phyloP scores from a whole-genome alignment of 2,888 invertebrate species.

The Trypoxylon attenuatum region DNA sequence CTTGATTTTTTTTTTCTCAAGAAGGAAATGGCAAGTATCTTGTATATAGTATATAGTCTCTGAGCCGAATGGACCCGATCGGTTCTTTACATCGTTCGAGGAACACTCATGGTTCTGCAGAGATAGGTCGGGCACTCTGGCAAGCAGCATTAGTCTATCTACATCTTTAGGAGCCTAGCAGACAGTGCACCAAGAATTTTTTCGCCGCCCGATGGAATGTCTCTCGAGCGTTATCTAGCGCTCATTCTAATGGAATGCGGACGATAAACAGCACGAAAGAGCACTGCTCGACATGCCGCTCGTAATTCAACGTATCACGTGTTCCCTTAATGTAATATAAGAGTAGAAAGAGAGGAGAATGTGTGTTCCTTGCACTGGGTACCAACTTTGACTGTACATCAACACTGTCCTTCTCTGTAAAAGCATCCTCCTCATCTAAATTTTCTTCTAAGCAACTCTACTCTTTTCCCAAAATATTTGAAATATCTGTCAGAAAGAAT shows the following conservation, averaged over 20 bases:
- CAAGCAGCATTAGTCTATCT: too few relatives aligned
- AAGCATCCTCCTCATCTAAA: neutral
- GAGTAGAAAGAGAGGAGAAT: constrained; percentile 19
- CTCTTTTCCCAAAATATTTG: neutral
- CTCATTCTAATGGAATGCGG: constrained; percentile 47
- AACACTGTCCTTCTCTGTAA: constrained; percentile 5
- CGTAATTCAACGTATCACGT: constrained; percentile 32
- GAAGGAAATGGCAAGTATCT: too few relatives aligned
- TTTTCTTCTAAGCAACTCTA: neutral
- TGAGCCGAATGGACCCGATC: too few relatives aligned
- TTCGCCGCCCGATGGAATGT: constrained; percentile 34
- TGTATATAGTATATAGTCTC: too few relatives aligned
- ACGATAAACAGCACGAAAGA: constrained; percentile 44
- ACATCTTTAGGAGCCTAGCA: too few relatives aligned
- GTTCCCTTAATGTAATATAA: constrained; percentile 14
- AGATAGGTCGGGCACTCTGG: too few relatives aligned
- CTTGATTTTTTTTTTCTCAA: too few relatives aligned
- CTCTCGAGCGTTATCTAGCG: constrained; percentile 40
- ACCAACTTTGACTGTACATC: constrained; percentile 31
- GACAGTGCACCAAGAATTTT: constrained; percentile 14
- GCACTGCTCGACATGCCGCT: constrained; percentile 13
- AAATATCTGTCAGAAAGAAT: too few relatives aligned
- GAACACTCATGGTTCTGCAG: too few relatives aligned
- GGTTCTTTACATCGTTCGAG: too few relatives aligned
- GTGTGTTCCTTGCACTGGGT: neutral